Evolutionary conservation across 2,888 invertebrate genomes (phyloP).

Genomic region (Aspidiotus rigidus): DNA sequence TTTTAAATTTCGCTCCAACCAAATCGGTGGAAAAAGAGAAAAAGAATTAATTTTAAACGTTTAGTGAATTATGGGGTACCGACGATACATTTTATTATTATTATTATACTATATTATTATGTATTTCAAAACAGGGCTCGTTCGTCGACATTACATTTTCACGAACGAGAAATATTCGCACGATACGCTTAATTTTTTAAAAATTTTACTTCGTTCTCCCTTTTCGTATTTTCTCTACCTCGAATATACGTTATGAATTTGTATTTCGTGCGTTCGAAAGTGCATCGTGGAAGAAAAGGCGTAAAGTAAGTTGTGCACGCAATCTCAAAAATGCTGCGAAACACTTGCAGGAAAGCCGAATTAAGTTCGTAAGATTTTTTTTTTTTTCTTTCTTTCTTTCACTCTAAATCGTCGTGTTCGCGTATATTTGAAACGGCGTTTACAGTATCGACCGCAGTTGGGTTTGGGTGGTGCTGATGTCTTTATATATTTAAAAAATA

Average conservation of each 20-base stretch:
- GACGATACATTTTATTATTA: too few species aligned
- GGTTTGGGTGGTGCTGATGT: neutral
- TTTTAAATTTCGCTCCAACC: too few species aligned
- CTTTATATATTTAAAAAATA: neutral
- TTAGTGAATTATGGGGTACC: too few species aligned
- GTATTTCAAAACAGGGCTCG: neutral
- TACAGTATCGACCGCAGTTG: neutral
- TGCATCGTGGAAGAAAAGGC: neutral
- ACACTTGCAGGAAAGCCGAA: neutral
- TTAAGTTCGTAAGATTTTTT: too few species aligned
- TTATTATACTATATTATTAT: too few species aligned
- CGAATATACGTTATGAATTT: neutral
- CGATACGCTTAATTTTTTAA: constrained; percentile 3
- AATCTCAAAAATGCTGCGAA: neutral
- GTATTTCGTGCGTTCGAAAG: too few species aligned
- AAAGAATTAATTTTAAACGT: neutral
- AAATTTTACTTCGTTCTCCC: neutral
- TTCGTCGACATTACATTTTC: neutral
- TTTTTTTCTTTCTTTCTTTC: neutral
- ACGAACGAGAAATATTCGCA: constrained; percentile 1
- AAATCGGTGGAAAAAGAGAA: neutral
- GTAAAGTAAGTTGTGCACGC: neutral
- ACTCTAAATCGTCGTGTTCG: neutral
- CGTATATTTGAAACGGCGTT: too few species aligned
- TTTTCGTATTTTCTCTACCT: neutral